A percentile compares a stretch with the other conserved stretches of the same genome.
These are phyloP conservation scores for Limulus polyphemus DNA, from an alignment of 2,888 invertebrate species.

Conservation along the genomic window DNA sequence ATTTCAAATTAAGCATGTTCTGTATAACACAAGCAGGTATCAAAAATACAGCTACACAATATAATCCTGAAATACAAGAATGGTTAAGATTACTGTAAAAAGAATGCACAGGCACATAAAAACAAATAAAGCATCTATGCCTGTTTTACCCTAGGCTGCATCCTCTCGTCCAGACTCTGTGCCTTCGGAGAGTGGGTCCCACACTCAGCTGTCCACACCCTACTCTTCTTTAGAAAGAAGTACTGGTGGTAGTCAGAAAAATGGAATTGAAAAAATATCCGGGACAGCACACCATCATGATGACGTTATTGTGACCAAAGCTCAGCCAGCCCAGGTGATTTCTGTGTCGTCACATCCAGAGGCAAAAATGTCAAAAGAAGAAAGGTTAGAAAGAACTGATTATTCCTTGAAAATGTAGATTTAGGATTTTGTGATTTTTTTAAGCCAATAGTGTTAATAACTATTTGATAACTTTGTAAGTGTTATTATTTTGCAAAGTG, in stretches of 20 bases:
- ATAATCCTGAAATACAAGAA: too few species aligned
- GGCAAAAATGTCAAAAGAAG: slow-evolving; percentile 43
- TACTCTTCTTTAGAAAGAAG: slow-evolving; percentile 26
- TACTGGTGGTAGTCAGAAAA: slow-evolving; percentile 2
- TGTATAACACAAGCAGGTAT: too few species aligned
- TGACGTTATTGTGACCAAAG: slow-evolving; percentile 39
- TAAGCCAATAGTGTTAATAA: too few species aligned
- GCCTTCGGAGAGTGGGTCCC: slow-evolving; percentile 18
- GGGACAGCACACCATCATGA: slow-evolving; percentile 14
- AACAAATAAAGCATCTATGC: too few species aligned
- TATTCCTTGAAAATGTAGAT: neutral
- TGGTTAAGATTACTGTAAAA: too few species aligned
- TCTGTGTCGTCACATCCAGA: slow-evolving; percentile 43
- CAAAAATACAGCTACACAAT: too few species aligned
- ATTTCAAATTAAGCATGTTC: too few species aligned
- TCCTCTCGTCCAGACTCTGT: neutral
- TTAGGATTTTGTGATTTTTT: too few species aligned
- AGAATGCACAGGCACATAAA: too few species aligned
- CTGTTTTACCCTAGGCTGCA: too few species aligned
- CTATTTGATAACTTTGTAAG: too few species aligned
- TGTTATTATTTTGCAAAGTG: too few species aligned
- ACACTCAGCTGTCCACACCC: slow-evolving; percentile 23
- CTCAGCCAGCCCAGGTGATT: slow-evolving; percentile 52
- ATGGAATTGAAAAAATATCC: slow-evolving; percentile 3
- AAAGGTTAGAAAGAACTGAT: slow-evolving; percentile 35